Percentiles rank a stretch among this genome's conserved stretches.
phyloP scores from a whole-genome alignment of 2,113 vertebrate species.

The Heptranchias perlo region DNA sequence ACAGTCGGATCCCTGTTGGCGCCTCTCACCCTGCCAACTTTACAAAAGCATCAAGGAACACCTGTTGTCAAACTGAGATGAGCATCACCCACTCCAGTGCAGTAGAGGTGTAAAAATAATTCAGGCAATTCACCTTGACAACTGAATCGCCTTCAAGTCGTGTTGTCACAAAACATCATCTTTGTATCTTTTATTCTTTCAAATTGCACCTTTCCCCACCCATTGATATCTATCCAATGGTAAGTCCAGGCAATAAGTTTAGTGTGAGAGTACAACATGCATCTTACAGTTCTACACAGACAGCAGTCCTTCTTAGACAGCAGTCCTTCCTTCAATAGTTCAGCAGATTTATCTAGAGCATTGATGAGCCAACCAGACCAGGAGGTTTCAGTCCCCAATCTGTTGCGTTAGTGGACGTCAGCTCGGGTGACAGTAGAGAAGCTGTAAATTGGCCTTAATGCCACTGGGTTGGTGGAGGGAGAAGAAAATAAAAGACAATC shows the following conservation, averaged over 20 bases:
- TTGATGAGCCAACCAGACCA: not conserved
- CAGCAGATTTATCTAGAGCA: not conserved
- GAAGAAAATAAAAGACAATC: not conserved
- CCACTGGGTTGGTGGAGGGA: no score
- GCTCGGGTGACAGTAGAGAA: no score
- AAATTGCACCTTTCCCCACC: not conserved
- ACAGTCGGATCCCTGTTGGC: not conserved
- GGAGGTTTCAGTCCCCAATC: no score
- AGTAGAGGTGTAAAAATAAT: slow-evolving; percentile 4
- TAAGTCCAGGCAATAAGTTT: not conserved
- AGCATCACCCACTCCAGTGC: not conserved
- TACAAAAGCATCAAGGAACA: not conserved
- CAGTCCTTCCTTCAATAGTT: not conserved
- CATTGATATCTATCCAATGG: not conserved
- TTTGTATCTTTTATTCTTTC: not conserved
- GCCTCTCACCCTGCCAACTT: not conserved
- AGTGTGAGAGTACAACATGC: not conserved
- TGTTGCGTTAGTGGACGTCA: no score
- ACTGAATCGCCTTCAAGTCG: not conserved
- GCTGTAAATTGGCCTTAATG: no score
- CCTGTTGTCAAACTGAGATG: slow-evolving; percentile 12
- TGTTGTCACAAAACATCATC: not conserved
- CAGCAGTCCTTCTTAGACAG: no score
- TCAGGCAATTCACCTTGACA: not conserved
- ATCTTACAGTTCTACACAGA: not conserved